These are phyloP conservation scores for Oncorhynchus clarkii DNA, from an alignment of 2,113 vertebrate species.

Conservation along the genomic window DNA sequence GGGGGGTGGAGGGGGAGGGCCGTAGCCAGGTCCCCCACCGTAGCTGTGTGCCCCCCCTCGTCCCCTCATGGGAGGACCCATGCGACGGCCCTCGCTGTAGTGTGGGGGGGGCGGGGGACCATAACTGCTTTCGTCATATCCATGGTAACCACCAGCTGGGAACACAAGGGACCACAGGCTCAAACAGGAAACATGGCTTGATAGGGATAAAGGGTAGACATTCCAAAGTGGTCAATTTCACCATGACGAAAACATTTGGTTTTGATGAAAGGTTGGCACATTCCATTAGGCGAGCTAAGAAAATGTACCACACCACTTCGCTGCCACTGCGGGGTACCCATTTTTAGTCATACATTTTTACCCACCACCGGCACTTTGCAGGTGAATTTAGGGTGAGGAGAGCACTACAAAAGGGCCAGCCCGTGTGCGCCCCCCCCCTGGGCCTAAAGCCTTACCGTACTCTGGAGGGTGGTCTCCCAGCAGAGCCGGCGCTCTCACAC, in stretches of 20 bases:
- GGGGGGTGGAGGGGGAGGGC: conserved; percentile 83
- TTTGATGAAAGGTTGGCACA: not conserved
- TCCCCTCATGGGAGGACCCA: conserved; percentile 85
- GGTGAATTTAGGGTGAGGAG: not conserved
- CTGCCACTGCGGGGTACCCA: conserved; percentile 39
- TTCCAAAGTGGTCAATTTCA: not conserved
- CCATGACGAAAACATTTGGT: not conserved
- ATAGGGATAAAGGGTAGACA: conserved; percentile 23
- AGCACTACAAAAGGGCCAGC: not conserved
- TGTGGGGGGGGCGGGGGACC: conserved; percentile 71
- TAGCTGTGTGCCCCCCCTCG: conserved; percentile 76
- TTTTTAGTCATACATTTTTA: not conserved
- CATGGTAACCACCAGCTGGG: conserved; percentile 75
- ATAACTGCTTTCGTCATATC: conserved; percentile 86
- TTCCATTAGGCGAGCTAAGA: not conserved
- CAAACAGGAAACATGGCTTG: conserved; percentile 41
- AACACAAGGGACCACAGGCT: not conserved
- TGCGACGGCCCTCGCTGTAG: conserved; percentile 82
- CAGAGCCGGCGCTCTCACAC: conserved; percentile 87
- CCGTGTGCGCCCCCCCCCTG: not conserved
- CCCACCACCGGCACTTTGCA: not conserved
- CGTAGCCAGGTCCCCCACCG: conserved; percentile 72
- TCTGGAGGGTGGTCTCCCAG: conserved; percentile 89
- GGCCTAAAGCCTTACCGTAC: conserved; percentile 71
- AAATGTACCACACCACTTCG: conserved; percentile 18